Base-by-base conservation (phyloP, 1,140 invertebrate species). In the Macrobrachium rosenbergii region DNA sequence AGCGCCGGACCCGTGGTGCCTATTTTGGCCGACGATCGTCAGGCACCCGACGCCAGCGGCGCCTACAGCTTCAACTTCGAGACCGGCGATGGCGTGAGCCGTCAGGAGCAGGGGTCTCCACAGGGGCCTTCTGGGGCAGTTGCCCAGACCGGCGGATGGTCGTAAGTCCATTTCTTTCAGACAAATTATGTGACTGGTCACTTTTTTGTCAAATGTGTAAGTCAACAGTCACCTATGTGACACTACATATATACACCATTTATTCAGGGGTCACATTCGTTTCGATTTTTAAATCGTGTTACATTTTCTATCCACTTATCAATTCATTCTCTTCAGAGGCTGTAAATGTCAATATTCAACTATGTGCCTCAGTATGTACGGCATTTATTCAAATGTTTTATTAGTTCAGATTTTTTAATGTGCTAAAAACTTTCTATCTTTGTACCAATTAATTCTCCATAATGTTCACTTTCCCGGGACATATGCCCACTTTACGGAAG, bases 41-140 rank as follows among this genome's bases (percentile, higher is more conserved):
- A 75, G n/a, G 72, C 23, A 7, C 72, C 72, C 5, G 16, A 75
- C 72, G n/a, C 72, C 23, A 43, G 45, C 28, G 72, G 72, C 7
- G 23, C 72, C 72, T 75, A 75, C 72, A 75, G 72, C 28, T 75
- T 75, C 72, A 75, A 75, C 23, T 75, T 75, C 28, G 72, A 75
- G 23, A 75, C 72, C 23, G 72, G 72, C 1, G 45, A 75, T 43
- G 72, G 72, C 0, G 45, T 75, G 17, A n/a, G 72, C 12, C 72
- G 72, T 8, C 45, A 75, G 12, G 72, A 75, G 16, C n/a, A 21
- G 23, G 72, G 72, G 3, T 37, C 72, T 5, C 72, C 72, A 17
- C 23, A 37, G 7, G n/a, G 16, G 16, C 72, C 72, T 11, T 75
- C 72, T 2, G 72, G 72, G 3, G 72, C 72, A 0, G 28, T 75